Evolutionary conservation across 2,888 invertebrate genomes (phyloP).

Genomic region (Rosalia funebris): DNA sequence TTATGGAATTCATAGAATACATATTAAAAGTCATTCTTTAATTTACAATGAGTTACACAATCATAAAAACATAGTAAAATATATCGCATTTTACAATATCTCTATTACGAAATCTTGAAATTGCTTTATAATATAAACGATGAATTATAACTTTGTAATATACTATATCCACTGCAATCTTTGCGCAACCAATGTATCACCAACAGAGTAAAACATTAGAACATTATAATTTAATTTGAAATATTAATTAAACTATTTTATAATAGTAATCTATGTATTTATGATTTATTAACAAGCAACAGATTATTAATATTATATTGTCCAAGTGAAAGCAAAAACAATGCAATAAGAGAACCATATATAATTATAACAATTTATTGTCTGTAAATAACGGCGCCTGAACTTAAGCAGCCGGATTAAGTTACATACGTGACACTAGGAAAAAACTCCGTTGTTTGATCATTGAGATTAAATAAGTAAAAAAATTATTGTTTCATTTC

Average conservation of each 20-base stretch:
- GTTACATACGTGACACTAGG: conserved; percentile 1
- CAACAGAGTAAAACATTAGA: conserved; percentile 11
- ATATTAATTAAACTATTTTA: conserved; percentile 17
- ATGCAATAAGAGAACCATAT: conserved; percentile 31
- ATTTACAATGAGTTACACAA: too few species aligned
- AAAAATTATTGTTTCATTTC: too few species aligned
- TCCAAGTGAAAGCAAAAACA: conserved; percentile 30
- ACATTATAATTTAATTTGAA: conserved; percentile 23
- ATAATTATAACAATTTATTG: conserved; percentile 23
- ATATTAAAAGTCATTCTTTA: too few species aligned
- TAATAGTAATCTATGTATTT: conserved; percentile 29
- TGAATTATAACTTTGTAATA: neutral
- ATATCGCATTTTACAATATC: too few species aligned
- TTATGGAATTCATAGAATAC: too few species aligned
- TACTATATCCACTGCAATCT: neutral
- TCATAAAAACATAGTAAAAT: too few species aligned
- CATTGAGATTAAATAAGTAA: neutral
- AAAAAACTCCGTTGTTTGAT: conserved; percentile 12
- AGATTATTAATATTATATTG: conserved; percentile 30
- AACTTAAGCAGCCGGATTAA: conserved; percentile 17
- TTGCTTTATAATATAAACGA: too few species aligned
- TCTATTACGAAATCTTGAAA: too few species aligned
- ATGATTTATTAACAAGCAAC: conserved; percentile 25
- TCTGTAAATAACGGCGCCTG: conserved; percentile 5
- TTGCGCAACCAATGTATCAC: conserved; percentile 19